Percentiles rank a stretch among this genome's conserved stretches.
Conservation (phyloP, 1,140 invertebrate genomes). For the Lycorma delicatula region DNA sequence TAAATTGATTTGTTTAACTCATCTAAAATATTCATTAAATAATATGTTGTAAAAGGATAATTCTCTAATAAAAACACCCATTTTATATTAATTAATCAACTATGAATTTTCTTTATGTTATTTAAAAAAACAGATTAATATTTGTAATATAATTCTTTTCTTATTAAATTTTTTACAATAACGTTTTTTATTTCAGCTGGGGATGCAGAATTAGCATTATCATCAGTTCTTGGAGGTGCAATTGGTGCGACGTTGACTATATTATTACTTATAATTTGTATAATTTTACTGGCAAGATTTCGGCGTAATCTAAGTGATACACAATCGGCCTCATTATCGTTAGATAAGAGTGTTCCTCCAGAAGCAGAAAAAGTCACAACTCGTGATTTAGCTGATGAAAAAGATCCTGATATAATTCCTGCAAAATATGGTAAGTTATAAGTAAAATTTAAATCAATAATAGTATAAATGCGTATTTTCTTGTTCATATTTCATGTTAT, state of each 20-base stretch:
- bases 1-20: no score
- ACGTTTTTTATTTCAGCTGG: conserved; percentile 39
- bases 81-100: no score
- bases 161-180: no score
- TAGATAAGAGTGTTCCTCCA: conserved; percentile 34
- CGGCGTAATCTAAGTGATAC: conserved; percentile 19
- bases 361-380: conserved; percentile 39
- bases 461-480: no score
- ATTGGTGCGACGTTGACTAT: conserved; percentile 45
- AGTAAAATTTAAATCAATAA: not conserved
- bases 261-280: conserved; percentile 42
- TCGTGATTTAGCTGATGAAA: conserved; percentile 46
- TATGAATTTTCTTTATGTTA: no score
- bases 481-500: no score
- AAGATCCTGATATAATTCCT: conserved; percentile 63
- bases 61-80: no score
- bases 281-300: conserved; percentile 42
- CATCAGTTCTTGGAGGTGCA: conserved; percentile 45
- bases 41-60: no score
- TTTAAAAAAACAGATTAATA: no score
- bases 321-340: conserved; percentile 19
- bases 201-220: conserved; percentile 44
- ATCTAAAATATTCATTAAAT: no score
- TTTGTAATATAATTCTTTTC: no score
- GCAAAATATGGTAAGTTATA: conserved; percentile 54